Base-by-base conservation (phyloP, 2,888 invertebrate genomes). In the Agrotis exclamationis region DNA sequence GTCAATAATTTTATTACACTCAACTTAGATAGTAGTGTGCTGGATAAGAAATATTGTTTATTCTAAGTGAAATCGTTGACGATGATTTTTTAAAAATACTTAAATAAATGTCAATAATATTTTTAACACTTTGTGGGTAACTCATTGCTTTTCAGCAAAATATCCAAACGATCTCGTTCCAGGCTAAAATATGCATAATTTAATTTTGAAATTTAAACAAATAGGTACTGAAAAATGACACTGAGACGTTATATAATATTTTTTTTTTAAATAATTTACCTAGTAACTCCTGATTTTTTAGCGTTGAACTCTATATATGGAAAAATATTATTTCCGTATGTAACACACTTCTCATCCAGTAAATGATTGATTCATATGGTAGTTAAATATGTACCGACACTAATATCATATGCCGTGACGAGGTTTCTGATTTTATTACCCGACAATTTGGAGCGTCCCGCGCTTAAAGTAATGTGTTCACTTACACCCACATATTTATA, bases 391-490 rank as follows among this genome's bases (percentile, higher is more conserved):
- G 72, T 81, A 78, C 79, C 33, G 28, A 76, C 63, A 80, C 80
- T 81, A 79, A 86, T 87, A 82, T 83, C 74, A 78, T 74, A 71
- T 24, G 68, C 68, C 83, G 87, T 85, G 87, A 88, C 86, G 86
- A 79, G 71, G 76, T 83, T 86, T 80, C 88, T 88, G 87, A 93
- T 92, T 92, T 92, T 92, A 93, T 91, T 89, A 82, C 86, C 80
- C 63, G 74, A 63, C 82, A 80, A 86, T 90, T 90, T 85, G 70
- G 86, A 88, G 82, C 88, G 93, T 90, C 83, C 84, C 71, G 80
- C 83, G 76, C 86, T 87, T 92, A 87, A 87, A 88, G 70, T 76
- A 63, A 72, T 85, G 74, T 87, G 85, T 83, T 83, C 79, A 82
- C 39, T 54, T 82, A 84, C 80, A 82, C 77, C 59, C 47, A 74